Percentiles rank a stretch among this genome's conserved stretches.
Conservation (phyloP, 2,797 vertebrate species). For the Gobio occitaniae region DNA sequence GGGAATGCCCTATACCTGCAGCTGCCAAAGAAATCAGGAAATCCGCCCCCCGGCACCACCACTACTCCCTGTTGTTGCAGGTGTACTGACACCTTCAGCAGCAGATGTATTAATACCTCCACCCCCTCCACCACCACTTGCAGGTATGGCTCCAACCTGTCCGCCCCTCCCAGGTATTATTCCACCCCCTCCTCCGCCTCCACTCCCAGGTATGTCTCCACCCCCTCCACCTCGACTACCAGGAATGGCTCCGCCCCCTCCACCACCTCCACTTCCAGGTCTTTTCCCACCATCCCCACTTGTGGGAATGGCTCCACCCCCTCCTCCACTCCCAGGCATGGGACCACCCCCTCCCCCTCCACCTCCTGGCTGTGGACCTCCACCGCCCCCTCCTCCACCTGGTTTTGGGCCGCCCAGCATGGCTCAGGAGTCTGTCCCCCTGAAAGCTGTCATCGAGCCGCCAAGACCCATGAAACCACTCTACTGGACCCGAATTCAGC, state of each 20-base stretch:
- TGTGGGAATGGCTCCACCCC: slow-evolving; percentile 50
- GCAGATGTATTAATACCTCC: slow-evolving; percentile 56
- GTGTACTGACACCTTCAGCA: slow-evolving; percentile 45
- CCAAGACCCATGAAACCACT: slow-evolving; percentile 97
- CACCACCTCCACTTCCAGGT: slow-evolving; percentile 28
- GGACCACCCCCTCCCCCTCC: slow-evolving; percentile 60
- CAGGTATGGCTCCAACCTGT: background rate
- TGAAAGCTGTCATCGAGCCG: slow-evolving; percentile 90
- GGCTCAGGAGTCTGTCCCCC: slow-evolving; percentile 83
- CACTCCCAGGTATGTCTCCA: slow-evolving; percentile 22
- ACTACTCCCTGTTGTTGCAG: slow-evolving; percentile 41
- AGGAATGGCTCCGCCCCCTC: slow-evolving; percentile 80
- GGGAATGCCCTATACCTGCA: slow-evolving; percentile 78
- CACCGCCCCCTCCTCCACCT: slow-evolving; percentile 56
- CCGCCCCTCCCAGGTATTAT: slow-evolving; percentile 59
- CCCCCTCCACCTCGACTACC: slow-evolving; percentile 68
- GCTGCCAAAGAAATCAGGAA: slow-evolving; percentile 73
- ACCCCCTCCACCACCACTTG: slow-evolving; percentile 41
- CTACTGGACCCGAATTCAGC: slow-evolving; percentile 98
- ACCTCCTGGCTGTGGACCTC: slow-evolving; percentile 54
- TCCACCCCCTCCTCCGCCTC: slow-evolving; percentile 57
- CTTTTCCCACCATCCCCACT: slow-evolving; percentile 7
- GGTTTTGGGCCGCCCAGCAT: slow-evolving; percentile 72
- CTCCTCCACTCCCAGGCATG: slow-evolving; percentile 56
- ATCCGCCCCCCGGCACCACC: slow-evolving; percentile 51